Conservation (phyloP, 2,113 vertebrate species). For the Cinclus mexicanus region DNA sequence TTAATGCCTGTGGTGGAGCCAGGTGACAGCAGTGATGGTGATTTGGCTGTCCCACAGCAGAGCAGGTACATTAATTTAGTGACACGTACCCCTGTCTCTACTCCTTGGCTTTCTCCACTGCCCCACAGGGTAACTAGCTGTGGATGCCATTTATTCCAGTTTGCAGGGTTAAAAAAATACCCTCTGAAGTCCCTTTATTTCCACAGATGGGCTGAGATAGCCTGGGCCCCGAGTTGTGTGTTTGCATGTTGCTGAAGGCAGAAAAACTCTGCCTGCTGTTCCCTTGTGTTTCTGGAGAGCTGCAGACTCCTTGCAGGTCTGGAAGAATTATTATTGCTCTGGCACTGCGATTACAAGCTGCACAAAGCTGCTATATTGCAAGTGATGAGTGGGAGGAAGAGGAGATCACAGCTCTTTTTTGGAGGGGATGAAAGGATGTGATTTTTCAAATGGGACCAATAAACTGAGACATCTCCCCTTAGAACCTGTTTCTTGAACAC, state of each 20-base stretch:
- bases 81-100: not conserved
- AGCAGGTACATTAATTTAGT: constrained; percentile 45
- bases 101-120: not conserved
- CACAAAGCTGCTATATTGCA: not conserved
- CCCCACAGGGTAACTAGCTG: not conserved
- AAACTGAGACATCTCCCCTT: constrained; percentile 14
- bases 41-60: constrained; percentile 29
- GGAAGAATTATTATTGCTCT: constrained; percentile 10
- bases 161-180: not conserved
- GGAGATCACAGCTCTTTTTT: constrained; percentile 18
- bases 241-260: not conserved
- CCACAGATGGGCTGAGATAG: constrained; percentile 10
- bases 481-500: not conserved
- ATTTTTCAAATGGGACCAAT: constrained; percentile 58
- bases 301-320: not conserved
- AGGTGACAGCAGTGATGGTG: constrained; percentile 38
- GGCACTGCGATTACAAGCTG: constrained; percentile 11
- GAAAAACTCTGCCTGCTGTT: not conserved
- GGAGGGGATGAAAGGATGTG: constrained; percentile 14
- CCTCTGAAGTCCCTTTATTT: constrained; percentile 20
- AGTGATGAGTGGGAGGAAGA: constrained; percentile 17
- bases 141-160: not conserved
- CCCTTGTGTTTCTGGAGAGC: not conserved
- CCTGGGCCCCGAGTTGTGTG: not conserved
- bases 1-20: not conserved